A percentile compares a stretch with the other conserved stretches of the same genome.
These are phyloP conservation scores for Salpingus planirostris DNA, from an alignment of 2,888 invertebrate species.

Conservation along the genomic window DNA sequence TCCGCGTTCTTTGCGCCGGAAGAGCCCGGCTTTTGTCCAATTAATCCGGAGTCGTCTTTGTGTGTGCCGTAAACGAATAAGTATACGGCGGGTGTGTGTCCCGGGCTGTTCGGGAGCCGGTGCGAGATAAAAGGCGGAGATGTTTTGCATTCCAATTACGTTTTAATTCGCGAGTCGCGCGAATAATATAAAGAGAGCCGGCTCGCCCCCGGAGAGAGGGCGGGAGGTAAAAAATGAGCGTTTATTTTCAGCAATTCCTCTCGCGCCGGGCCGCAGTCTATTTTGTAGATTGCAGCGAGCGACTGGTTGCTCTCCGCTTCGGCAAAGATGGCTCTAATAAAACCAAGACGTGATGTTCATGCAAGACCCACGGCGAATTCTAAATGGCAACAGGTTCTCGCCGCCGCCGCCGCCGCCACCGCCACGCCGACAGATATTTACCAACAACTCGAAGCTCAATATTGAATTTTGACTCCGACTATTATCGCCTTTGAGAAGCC, in stretches of 20 bases:
- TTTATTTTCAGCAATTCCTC: slow-evolving; percentile 28
- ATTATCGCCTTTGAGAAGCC: slow-evolving; percentile 13
- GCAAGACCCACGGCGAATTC: slow-evolving; percentile 34
- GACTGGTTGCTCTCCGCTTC: slow-evolving; percentile 33
- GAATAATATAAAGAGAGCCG: no score
- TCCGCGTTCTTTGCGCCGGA: no score
- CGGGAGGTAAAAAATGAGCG: slow-evolving; percentile 24
- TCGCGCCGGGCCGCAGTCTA: slow-evolving; percentile 30
- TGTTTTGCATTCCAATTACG: no score
- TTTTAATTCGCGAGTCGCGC: no score
- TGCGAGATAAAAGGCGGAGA: no score
- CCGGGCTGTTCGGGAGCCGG: no score
- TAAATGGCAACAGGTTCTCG: slow-evolving; percentile 39
- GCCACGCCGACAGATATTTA: slow-evolving; percentile 31
- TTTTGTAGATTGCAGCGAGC: slow-evolving; percentile 31
- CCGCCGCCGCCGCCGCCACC: no score
- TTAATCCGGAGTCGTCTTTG: no score
- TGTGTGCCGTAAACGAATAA: no score
- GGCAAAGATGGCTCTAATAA: slow-evolving; percentile 39
- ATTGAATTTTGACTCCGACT: slow-evolving; percentile 32
- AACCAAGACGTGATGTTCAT: slow-evolving; percentile 37
- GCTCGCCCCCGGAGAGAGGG: no score
- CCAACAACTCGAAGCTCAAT: slow-evolving; percentile 29
- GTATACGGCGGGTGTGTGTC: no score
- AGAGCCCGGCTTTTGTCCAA: no score